Percentiles rank a stretch among this genome's conserved stretches.
phyloP scores from a whole-genome alignment of 1,140 invertebrate species.

The Cataglyphis hispanica region DNA sequence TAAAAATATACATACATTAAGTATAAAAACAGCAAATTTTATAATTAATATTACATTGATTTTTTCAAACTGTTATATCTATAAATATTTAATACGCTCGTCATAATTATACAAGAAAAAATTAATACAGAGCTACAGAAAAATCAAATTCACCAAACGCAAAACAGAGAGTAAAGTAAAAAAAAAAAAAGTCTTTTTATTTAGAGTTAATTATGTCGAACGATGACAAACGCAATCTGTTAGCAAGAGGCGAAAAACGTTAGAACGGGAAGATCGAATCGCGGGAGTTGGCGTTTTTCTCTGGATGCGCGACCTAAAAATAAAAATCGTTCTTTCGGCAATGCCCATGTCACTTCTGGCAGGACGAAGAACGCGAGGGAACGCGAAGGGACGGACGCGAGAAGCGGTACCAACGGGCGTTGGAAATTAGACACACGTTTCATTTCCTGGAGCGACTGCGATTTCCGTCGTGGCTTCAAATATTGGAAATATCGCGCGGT shows the following conservation, averaged over 20 bases:
- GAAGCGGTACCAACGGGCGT: slow-evolving; percentile 71
- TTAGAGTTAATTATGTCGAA: slow-evolving; percentile 19
- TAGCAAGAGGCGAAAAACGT: not conserved
- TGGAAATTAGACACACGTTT: slow-evolving; percentile 86
- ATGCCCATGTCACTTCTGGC: slow-evolving; percentile 41
- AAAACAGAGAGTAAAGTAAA: not conserved
- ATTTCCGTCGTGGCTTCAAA: slow-evolving; percentile 84
- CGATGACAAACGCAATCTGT: not conserved
- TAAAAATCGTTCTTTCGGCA: slow-evolving; percentile 56
- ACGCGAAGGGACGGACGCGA: slow-evolving; percentile 38
- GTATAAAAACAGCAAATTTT: not conserved
- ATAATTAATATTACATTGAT: not conserved
- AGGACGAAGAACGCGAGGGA: slow-evolving; percentile 47
- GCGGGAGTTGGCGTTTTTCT: slow-evolving; percentile 31
- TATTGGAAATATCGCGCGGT: slow-evolving; percentile 84
- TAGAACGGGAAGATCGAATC: not conserved
- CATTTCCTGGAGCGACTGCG: slow-evolving; percentile 85
- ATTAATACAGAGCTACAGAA: not conserved
- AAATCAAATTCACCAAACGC: not conserved
- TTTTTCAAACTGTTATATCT: not conserved
- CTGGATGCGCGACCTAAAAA: slow-evolving; percentile 44
- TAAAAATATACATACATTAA: not conserved
- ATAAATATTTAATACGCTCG: not conserved
- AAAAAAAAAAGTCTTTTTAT: not conserved
- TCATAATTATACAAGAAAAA: not conserved